A percentile compares a stretch with the other conserved stretches of the same genome.
Conservation (phyloP, 2,888 invertebrate species). For the Xylota sylvarum region DNA sequence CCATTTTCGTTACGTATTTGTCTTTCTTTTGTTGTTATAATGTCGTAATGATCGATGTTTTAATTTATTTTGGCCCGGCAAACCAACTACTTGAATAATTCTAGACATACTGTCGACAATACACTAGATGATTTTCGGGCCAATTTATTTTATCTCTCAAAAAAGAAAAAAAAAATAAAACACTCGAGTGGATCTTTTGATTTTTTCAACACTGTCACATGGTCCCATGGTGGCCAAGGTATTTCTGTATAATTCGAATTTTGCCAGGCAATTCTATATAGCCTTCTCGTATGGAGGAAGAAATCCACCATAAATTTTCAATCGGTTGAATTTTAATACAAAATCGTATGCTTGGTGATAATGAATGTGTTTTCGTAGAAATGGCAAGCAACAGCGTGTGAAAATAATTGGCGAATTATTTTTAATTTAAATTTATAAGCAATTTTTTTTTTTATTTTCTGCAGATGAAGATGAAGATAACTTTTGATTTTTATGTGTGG, state of each 20-base stretch:
- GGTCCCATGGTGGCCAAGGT: conserved; percentile 7
- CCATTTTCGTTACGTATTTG: conserved; percentile 14
- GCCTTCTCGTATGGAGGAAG: neutral
- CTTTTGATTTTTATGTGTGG: neutral
- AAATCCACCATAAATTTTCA: conserved; percentile 21
- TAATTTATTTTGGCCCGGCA: conserved; percentile 52
- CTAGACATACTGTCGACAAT: conserved; percentile 62
- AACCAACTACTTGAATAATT: conserved; percentile 63
- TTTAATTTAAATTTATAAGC: conserved; percentile 32
- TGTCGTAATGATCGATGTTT: conserved; percentile 12
- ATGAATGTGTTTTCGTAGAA: conserved; percentile 45
- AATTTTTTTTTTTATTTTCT: neutral
- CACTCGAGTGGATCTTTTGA: conserved; percentile 20
- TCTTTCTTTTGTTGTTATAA: neutral
- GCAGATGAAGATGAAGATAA: neutral
- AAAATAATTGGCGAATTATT: conserved; percentile 49
- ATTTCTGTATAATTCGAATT: no score
- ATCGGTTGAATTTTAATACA: conserved; percentile 23
- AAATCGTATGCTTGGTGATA: conserved; percentile 20
- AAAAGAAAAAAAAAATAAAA: conserved; percentile 12
- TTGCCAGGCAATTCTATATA: conserved; percentile 21
- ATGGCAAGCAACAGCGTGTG: conserved; percentile 36
- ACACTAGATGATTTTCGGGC: conserved; percentile 24
- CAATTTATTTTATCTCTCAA: conserved; percentile 53
- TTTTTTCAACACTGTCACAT: conserved; percentile 29